These are phyloP conservation scores for Drosophila pandora DNA, from an alignment of 1,140 invertebrate species.

Conservation along the genomic window DNA sequence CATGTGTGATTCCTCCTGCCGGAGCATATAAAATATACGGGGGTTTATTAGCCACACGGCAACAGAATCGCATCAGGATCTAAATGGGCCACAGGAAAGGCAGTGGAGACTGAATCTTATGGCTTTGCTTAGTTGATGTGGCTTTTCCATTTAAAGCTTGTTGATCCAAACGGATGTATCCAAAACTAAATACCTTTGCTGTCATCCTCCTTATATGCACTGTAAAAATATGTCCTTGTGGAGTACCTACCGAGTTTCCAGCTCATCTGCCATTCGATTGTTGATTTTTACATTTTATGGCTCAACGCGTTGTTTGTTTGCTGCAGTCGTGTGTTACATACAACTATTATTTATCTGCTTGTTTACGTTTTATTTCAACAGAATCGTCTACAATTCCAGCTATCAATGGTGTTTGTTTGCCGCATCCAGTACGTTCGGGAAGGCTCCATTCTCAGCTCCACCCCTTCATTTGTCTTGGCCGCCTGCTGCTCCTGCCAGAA, in stretches of 20 bases:
- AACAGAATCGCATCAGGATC: conserved; percentile 6
- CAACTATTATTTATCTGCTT: conserved; percentile 46
- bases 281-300: conserved; percentile 33
- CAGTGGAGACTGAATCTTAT: background rate
- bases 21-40: conserved; percentile 34
- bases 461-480: background rate
- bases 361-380: conserved; percentile 45
- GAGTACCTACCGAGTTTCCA: conserved; percentile 14
- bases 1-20: conserved; percentile 28
- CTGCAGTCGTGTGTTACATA: conserved; percentile 24
- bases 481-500: background rate
- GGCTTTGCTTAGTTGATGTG: conserved; percentile 14
- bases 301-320: conserved; percentile 25
- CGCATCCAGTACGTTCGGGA: conserved; percentile 1
- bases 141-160: background rate
- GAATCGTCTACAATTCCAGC: conserved; percentile 24
- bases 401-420: conserved; percentile 8
- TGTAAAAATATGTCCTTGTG: background rate
- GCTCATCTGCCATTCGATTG: conserved; percentile 30
- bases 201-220: background rate
- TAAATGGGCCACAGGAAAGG: conserved; percentile 5
- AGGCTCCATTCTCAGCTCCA: background rate
- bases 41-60: conserved; percentile 46
- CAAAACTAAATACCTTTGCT: conserved; percentile 1
- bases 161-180: background rate